Evolutionary conservation across 1,140 invertebrate species (phyloP), one percentile per base, ranked within the genome.

Genomic region (Drosophila murphyi): DNA sequence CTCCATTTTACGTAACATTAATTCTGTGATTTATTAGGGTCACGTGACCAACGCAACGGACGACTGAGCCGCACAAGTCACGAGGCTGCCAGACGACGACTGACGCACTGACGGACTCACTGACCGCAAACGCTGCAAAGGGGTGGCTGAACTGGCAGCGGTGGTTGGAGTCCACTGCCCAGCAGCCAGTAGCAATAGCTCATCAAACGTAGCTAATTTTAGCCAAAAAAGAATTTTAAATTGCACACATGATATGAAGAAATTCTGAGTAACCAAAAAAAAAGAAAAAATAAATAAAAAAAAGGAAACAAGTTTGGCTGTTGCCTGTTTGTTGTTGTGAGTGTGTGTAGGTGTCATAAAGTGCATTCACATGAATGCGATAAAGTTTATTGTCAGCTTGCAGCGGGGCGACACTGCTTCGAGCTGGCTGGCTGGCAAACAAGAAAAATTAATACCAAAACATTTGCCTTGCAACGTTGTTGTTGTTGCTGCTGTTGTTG

Each of bases 1-100:
- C 91, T 91, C 86, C 91, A 92, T 92, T 92, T 92, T 91, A 92
- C 91, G 91, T 92, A 92, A 92, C 91, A 92, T 92, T 92, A 92
- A 92, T 92, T 91, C 91, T 68, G 91, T 92, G 91, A 92, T 92
- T 92, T 92, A 92, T 92, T 92, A 91, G 91, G 91, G 91, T 92
- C 91, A 92, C 91, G 91, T 92, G 91, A 91, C 88, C 83, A 76
- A 79, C 83, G 88, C 45, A 91, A 91, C 80, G 88, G 83, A 89
- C 83, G 77, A 85, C 67, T 89, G 82, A 68, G 80, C 72, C 61
- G 81, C 72, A 70, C 78, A 57, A 80, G 80, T 82, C 79, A 88
- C 82, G 76, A 78, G 83, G 48, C 83, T 47, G 72, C 67, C 82
- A 87, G 82, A 78, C 82, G 82, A 8, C 32, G 82, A 8, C 32